Conservation (phyloP, 1,140 invertebrate species). For the Heterodera schachtii region DNA sequence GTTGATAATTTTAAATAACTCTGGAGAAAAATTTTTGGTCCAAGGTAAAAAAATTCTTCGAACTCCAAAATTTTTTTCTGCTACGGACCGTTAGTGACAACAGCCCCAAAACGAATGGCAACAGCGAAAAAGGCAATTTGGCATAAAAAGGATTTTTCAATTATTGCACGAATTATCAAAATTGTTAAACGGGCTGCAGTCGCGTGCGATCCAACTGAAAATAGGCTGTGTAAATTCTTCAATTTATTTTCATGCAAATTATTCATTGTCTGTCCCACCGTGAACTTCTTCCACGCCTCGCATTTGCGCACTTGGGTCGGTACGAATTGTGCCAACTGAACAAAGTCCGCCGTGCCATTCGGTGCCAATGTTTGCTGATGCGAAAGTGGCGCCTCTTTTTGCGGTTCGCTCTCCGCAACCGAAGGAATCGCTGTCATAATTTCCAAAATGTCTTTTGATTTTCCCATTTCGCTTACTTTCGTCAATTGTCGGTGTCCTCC, state of each 20-base stretch:
- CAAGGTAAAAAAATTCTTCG: too few relatives aligned
- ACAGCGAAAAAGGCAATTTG: not conserved
- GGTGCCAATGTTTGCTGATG: not conserved
- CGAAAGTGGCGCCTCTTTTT: not conserved
- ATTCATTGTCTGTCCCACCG: not conserved
- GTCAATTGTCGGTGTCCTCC: not conserved
- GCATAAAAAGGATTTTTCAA: not conserved
- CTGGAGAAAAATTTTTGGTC: too few relatives aligned
- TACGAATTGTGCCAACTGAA: constrained; percentile 5
- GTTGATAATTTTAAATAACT: too few relatives aligned
- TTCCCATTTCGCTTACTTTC: not conserved
- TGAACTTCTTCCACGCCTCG: constrained; percentile 36
- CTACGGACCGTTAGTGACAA: not conserved
- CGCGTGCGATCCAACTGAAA: constrained; percentile 4
- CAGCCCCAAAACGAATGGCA: not conserved
- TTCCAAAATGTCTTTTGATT: not conserved
- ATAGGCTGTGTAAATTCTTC: not conserved
- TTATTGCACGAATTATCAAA: not conserved
- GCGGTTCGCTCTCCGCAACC: not conserved
- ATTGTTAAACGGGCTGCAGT: not conserved
- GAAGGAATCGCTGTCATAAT: not conserved
- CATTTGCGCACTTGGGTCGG: constrained; percentile 27
- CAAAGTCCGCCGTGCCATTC: not conserved
- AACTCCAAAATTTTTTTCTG: too few relatives aligned
- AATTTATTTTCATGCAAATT: not conserved